A percentile compares a stretch with the other conserved stretches of the same genome.
Conservation (phyloP, 2,113 vertebrate genomes). For the Dendropsophus ebraccatus region DNA sequence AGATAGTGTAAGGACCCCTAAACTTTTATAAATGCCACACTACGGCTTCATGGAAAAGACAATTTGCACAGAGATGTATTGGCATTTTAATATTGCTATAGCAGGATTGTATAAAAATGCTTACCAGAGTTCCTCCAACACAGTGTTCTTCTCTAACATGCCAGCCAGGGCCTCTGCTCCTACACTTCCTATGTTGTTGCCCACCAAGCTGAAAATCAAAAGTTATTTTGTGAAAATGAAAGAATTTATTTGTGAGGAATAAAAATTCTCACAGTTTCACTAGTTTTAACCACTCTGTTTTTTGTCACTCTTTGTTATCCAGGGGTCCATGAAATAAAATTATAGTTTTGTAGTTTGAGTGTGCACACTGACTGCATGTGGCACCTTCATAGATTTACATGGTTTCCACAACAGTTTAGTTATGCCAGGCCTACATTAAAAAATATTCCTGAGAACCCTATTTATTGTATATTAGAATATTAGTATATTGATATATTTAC, state of each 20-base stretch:
- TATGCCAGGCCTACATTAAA: no score
- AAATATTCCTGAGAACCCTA: no score
- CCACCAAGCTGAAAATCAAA: conserved; percentile 75
- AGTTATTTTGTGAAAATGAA: background rate
- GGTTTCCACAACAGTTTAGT: no score
- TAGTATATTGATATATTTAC: no score
- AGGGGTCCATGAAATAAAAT: no score
- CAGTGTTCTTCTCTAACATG: conserved; percentile 73
- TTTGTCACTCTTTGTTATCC: no score
- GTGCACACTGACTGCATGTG: no score
- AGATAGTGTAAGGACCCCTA: background rate
- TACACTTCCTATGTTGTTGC: conserved; percentile 76
- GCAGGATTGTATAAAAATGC: conserved; percentile 28
- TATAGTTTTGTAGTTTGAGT: no score
- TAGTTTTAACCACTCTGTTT: no score
- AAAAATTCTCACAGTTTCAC: no score
- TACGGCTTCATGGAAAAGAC: background rate
- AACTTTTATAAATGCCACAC: background rate
- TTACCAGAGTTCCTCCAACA: conserved; percentile 81
- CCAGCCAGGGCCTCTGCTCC: conserved; percentile 78
- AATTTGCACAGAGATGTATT: background rate
- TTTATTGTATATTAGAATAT: no score
- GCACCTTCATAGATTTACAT: no score
- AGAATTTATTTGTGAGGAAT: background rate
- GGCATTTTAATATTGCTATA: background rate